Base-by-base conservation (phyloP, 2,888 invertebrate genomes). In the Parnassius glacialis region DNA sequence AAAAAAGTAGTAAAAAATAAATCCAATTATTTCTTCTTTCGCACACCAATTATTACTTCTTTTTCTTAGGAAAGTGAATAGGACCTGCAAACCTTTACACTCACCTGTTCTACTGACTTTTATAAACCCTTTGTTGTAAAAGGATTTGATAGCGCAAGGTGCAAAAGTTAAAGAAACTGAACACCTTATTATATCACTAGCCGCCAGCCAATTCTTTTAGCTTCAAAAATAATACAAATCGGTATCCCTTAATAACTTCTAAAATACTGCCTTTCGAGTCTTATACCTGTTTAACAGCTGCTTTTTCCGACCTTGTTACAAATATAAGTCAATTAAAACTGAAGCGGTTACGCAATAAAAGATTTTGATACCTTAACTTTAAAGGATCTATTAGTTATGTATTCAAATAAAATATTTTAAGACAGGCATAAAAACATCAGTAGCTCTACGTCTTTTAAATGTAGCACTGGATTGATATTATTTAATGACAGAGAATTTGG, bases 261-360 rank as follows among this genome's bases (percentile, higher is more conserved):
- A 63, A 87, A 89, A 89, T 87, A 82, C 87, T 83, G 78, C 81
- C 74, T 76, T 78, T 77, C 71, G 76, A 80, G 84, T 83, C 81
- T 80, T 83, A 84, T 83, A 78, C 80, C 81, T 83, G 79, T 81
- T 80, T 74, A 79, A 85, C 90, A 90, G 85, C 89, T 90, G 90
- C 83, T 75, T 74, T 13, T 64, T 65, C 75, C 77, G 74, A 82
- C 81, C 85, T 70, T 87, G 83, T 74, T 86, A 81, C 84, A 76
- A 78, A 89, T 87, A 80, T 87, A 80, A 86, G 85, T 86, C 84
- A 87, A 78, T 86, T 85, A 83, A 72, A 78, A 70, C 59, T 61
- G 20, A 48, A 64, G 57, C 12, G 61, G 66, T 52, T 66, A 65
- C 2, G 51, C 65, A 61, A 80, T 64, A 73, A 71, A 47, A 52